A percentile compares a stretch with the other conserved stretches of the same genome.
Conservation (phyloP, 2,888 invertebrate genomes). For the Metacarcinus magister region DNA sequence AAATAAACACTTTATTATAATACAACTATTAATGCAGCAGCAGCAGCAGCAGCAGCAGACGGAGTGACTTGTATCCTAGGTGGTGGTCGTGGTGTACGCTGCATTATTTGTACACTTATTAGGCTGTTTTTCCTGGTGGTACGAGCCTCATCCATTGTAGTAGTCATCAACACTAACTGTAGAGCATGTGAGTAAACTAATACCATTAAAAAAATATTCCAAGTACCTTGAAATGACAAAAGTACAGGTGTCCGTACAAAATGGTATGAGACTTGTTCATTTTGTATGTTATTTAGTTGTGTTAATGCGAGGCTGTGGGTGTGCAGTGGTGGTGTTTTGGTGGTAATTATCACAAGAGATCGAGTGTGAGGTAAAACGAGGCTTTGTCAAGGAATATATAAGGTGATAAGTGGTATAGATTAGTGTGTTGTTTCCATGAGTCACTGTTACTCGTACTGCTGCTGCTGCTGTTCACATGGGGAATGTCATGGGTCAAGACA, state of each 20-base stretch:
- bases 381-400: not conserved
- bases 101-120: no score
- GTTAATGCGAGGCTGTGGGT: not conserved
- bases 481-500: no score
- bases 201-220: not conserved
- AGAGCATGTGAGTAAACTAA: slow-evolving; percentile 58
- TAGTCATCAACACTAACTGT: not conserved
- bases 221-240: not conserved
- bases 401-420: not conserved
- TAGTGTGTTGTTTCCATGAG: not conserved
- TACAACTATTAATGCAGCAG: no score
- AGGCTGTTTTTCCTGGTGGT: not conserved
- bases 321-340: not conserved
- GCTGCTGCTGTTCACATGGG: not conserved
- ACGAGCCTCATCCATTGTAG: not conserved
- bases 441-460: not conserved
- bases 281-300: not conserved
- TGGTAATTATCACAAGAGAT: not conserved
- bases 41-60: no score
- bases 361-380: not conserved
- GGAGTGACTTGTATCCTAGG: no score
- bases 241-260: not conserved
- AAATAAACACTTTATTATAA: no score
- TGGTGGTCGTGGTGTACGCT: no score
- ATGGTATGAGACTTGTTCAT: not conserved